phyloP scores from a whole-genome alignment of 2,113 vertebrate genomes.

The Gymnarchus niloticus region DNA sequence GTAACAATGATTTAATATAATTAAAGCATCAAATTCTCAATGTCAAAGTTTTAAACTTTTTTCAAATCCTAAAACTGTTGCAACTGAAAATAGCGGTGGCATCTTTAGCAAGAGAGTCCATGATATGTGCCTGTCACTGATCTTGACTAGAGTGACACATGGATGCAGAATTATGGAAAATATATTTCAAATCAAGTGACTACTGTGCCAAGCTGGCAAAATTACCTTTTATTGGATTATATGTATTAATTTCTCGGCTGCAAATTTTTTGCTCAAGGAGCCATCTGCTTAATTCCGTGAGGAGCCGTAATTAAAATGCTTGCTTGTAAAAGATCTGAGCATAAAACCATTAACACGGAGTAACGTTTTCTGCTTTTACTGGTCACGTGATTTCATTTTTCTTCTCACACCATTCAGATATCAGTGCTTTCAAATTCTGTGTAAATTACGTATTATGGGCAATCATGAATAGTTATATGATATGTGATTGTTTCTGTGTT shows the following conservation, averaged over 20 bases:
- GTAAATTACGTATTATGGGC: too few relatives aligned
- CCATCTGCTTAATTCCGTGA: constrained; percentile 55
- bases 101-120: too few relatives aligned
- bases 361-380: constrained; percentile 44
- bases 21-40: neutral
- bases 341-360: constrained; percentile 46
- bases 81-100: neutral
- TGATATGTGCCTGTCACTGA: constrained; percentile 23
- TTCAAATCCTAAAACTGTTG: neutral
- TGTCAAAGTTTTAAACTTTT: neutral
- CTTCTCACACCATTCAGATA: constrained; percentile 20
- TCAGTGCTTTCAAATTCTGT: neutral
- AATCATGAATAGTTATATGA: too few relatives aligned
- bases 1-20: neutral
- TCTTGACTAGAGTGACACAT: constrained; percentile 25
- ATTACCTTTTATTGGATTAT: constrained; percentile 31
- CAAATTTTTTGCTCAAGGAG: constrained; percentile 40
- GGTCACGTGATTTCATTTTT: constrained; percentile 40
- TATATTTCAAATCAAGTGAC: constrained; percentile 24
- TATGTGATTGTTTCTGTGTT: too few relatives aligned
- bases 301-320: constrained; percentile 61
- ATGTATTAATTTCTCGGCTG: constrained; percentile 35
- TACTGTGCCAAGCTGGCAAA: neutral
- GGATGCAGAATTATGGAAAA: constrained; percentile 9
- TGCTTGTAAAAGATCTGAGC: constrained; percentile 50